phyloP scores from a whole-genome alignment of 1,140 invertebrate genomes.

The Belonocnema kinseyi region DNA sequence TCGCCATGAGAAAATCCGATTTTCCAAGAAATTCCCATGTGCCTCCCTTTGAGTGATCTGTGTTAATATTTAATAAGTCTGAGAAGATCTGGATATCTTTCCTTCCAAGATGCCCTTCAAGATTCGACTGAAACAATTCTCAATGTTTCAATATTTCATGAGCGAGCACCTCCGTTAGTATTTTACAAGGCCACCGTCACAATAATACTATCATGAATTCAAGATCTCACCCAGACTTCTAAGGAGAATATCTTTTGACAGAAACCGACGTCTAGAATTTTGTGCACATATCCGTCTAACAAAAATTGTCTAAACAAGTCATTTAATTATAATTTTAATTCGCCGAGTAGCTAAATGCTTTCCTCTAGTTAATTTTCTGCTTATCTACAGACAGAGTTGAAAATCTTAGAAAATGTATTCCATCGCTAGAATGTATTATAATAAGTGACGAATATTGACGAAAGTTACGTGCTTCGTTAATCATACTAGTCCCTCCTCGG shows the following conservation, averaged over 20 bases:
- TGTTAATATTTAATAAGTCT: constrained; percentile 5
- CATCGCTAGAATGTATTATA: constrained; percentile 7
- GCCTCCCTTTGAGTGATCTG: constrained; percentile 23
- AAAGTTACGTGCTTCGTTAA: constrained; percentile 10
- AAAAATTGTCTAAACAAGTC: background rate
- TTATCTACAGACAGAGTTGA: background rate
- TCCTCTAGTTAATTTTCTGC: background rate
- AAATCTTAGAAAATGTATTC: constrained; percentile 1
- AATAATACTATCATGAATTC: background rate
- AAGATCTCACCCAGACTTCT: background rate
- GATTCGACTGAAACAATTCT: background rate
- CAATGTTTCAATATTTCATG: background rate
- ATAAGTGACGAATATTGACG: constrained; percentile 9
- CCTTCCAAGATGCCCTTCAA: background rate
- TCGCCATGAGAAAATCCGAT: background rate
- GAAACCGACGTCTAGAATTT: too few relatives aligned
- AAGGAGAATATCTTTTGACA: background rate
- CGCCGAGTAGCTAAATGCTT: background rate
- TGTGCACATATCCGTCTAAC: too few relatives aligned
- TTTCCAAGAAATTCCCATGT: constrained; percentile 6
- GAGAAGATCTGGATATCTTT: constrained; percentile 28
- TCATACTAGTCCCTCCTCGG: background rate
- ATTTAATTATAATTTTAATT: background rate
- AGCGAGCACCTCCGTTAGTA: background rate
- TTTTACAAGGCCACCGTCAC: background rate